Evolutionary conservation across 2,888 invertebrate genomes (phyloP), one percentile per base, ranked within the genome.

Genomic region (Cataglyphis altisquamis): DNA sequence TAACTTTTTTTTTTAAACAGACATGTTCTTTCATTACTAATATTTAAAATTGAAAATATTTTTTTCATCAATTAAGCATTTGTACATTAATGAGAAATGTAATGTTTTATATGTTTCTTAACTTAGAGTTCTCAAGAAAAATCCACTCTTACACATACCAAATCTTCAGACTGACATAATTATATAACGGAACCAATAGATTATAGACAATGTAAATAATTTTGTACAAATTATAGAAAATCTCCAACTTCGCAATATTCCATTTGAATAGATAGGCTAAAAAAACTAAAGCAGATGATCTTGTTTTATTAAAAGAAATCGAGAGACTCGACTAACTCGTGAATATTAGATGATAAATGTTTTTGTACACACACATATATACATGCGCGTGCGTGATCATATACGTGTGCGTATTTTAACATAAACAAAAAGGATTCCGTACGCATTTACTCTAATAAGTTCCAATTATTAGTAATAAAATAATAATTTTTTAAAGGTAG

Each of bases 111-210:
- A n/a, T 52, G n/a, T 29, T 29, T 29, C 29, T 29, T 29, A 29
- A 29, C 29, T 29, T n/a, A 52, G n/a, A 82, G 73, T 62, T 41
- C 21, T 32, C 84, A 55, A 62, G n/a, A 8, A n/a, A 52, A 8
- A 55, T 36, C 68, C 52, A 68, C 1, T 75, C 6, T n/a, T 52
- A 52, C n/a, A n/a, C 8, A n/a, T 75, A 75, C 52, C 32, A 78
- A 52, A 78, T 45, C 60, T 52, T 84, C 82, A 86, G 89, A 89
- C 89, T 89, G 89, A 89, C 32, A 52, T 52, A 82, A 48, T 57
- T 67, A 67, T 64, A 52, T 68, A 52, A 66, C 70, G 75, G 88
- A 89, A 72, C 89, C 86, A 87, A 81, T 84, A 63, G 66, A 36
- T 78, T 8, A 39, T 85, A 86, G 66, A 41, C 21, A 55, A 64